Conservation (phyloP, 2,888 invertebrate species). For the Digitonthophagus gazella region DNA sequence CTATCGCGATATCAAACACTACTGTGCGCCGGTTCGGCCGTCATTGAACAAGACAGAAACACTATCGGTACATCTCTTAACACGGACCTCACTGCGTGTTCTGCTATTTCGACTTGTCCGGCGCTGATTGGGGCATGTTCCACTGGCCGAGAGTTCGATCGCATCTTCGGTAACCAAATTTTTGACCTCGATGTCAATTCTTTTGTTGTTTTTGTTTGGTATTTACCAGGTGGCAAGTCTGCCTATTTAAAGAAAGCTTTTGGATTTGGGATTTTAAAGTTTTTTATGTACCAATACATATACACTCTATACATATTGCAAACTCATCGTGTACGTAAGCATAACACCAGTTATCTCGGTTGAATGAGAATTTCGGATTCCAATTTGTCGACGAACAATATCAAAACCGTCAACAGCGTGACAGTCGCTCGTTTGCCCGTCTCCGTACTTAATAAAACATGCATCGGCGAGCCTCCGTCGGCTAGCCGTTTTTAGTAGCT, state of each 20-base stretch:
- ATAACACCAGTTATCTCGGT: not conserved
- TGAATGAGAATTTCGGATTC: not conserved
- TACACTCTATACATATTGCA: not conserved
- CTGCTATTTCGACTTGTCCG: not conserved
- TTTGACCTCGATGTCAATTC: not conserved
- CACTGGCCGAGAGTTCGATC: not conserved
- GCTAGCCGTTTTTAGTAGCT: conserved; percentile 39
- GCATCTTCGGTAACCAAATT: not conserved
- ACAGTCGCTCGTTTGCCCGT: not conserved
- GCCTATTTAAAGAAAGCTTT: too few species aligned
- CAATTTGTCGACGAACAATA: not conserved
- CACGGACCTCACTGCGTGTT: not conserved
- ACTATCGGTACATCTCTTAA: not conserved
- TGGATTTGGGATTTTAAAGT: too few species aligned
- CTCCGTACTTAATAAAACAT: not conserved
- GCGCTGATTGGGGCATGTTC: not conserved
- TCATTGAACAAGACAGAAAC: not conserved
- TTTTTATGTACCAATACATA: not conserved
- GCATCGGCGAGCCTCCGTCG: not conserved
- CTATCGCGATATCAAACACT: not conserved
- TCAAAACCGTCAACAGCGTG: not conserved
- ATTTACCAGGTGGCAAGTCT: too few species aligned
- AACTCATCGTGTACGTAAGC: not conserved
- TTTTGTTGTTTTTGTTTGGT: not conserved
- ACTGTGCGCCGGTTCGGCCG: not conserved